Percentiles rank a stretch among this genome's conserved stretches.
Conservation (phyloP, 2,888 invertebrate species). For the Troides oblongomaculatus region DNA sequence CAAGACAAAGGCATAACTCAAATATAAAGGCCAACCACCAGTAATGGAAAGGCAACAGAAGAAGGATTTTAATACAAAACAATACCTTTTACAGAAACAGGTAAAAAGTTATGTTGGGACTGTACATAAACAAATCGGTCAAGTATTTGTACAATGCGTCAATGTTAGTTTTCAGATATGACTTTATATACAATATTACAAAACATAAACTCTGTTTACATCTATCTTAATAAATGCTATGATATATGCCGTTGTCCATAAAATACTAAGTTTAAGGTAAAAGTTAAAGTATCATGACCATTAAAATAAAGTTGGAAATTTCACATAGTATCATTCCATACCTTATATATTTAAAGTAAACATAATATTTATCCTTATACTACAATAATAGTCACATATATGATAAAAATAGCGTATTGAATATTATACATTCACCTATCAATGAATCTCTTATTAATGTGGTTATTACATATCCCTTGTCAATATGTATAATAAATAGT, state of each 20-base stretch:
- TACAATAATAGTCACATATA: not conserved
- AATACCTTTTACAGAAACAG: not conserved
- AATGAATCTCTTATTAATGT: not conserved
- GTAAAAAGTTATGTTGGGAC: not conserved
- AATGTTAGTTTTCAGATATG: not conserved
- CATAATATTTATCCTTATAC: not conserved
- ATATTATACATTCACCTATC: not conserved
- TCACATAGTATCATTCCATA: too few relatives aligned
- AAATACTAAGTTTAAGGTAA: too few relatives aligned
- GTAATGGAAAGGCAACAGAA: too few relatives aligned
- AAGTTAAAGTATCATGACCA: not conserved
- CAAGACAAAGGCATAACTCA: too few relatives aligned
- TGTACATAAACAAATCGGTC: not conserved
- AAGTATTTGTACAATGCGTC: not conserved
- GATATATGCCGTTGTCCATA: not conserved
- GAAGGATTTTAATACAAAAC: not conserved
- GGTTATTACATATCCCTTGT: not conserved
- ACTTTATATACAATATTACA: not conserved
- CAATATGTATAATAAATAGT: not conserved
- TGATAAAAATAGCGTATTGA: not conserved
- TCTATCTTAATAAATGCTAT: not conserved
- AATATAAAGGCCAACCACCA: too few relatives aligned
- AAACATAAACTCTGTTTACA: not conserved
- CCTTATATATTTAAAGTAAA: not conserved
- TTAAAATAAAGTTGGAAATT: too few relatives aligned